These are phyloP conservation scores for Dusona sp. DNA, from an alignment of 2,888 invertebrate species.

Conservation along the genomic window DNA sequence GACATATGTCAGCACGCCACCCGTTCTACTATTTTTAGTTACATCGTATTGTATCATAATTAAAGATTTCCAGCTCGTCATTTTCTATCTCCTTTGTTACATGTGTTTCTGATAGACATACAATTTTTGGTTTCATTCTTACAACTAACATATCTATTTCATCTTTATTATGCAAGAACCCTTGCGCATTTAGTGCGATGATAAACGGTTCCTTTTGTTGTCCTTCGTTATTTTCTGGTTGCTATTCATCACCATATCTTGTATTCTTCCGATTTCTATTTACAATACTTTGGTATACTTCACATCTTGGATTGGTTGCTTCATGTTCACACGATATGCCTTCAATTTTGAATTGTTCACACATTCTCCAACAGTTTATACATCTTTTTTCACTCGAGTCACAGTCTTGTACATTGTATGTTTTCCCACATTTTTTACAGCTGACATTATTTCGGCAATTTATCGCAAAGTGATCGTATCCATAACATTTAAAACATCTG, in stretches of 20 bases:
- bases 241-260: too few relatives aligned
- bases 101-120: constrained; percentile 47
- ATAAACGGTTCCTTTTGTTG: too few relatives aligned
- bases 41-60: too few relatives aligned
- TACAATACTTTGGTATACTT: too few relatives aligned
- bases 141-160: constrained; percentile 45
- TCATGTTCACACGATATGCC: too few relatives aligned
- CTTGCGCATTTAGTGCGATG: constrained; percentile 17
- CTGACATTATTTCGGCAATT: not conserved
- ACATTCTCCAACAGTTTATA: too few relatives aligned
- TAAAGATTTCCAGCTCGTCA: not conserved
- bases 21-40: not conserved
- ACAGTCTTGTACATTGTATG: not conserved
- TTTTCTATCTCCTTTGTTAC: constrained; percentile 14
- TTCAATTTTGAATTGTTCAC: too few relatives aligned
- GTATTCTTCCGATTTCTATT: too few relatives aligned
- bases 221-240: too few relatives aligned
- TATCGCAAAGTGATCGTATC: not conserved
- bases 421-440: not conserved
- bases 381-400: too few relatives aligned
- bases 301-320: too few relatives aligned
- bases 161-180: constrained; percentile 58
- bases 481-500: not conserved
- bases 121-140: constrained; percentile 34
- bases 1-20: constrained; percentile 31